These are phyloP conservation scores for Seira sanloemensis DNA, from an alignment of 2,888 invertebrate species.

Conservation along the genomic window DNA sequence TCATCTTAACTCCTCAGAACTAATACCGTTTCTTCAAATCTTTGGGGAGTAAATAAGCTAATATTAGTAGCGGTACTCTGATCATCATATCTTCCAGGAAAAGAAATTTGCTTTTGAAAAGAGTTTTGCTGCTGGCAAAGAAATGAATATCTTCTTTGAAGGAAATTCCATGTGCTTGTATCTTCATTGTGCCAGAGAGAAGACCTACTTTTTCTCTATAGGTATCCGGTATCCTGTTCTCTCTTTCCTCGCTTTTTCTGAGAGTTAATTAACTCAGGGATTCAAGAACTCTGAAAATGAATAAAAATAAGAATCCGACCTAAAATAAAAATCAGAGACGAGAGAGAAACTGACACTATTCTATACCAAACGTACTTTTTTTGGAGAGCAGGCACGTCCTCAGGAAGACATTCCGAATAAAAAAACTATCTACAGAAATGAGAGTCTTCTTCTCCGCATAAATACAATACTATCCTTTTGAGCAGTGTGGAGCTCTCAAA, in stretches of 20 bases:
- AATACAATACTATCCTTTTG: background rate
- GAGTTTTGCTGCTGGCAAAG: background rate
- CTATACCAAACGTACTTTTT: conserved; percentile 20
- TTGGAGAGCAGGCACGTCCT: conserved; percentile 19
- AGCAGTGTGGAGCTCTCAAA: background rate
- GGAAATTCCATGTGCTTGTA: conserved; percentile 21
- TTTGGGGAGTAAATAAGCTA: conserved; percentile 46
- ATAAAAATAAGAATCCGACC: conserved; percentile 1
- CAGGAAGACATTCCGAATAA: conserved; percentile 30
- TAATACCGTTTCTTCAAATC: conserved; percentile 34
- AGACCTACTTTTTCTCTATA: background rate
- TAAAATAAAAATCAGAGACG: background rate
- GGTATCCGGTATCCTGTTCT: conserved; percentile 7
- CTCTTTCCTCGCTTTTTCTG: conserved; percentile 33
- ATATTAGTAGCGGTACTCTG: conserved; percentile 5
- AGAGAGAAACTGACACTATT: conserved; percentile 8
- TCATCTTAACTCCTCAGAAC: conserved; percentile 9
- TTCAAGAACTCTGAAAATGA: conserved; percentile 26
- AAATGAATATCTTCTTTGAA: background rate
- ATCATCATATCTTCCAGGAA: background rate
- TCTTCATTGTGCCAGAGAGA: background rate
- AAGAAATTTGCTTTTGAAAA: conserved; percentile 13
- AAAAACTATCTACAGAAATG: conserved; percentile 6
- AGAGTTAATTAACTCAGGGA: conserved; percentile 60
- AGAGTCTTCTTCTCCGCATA: background rate